phyloP scores from a whole-genome alignment of 2,888 invertebrate species.

The Masnerella sp. region DNA sequence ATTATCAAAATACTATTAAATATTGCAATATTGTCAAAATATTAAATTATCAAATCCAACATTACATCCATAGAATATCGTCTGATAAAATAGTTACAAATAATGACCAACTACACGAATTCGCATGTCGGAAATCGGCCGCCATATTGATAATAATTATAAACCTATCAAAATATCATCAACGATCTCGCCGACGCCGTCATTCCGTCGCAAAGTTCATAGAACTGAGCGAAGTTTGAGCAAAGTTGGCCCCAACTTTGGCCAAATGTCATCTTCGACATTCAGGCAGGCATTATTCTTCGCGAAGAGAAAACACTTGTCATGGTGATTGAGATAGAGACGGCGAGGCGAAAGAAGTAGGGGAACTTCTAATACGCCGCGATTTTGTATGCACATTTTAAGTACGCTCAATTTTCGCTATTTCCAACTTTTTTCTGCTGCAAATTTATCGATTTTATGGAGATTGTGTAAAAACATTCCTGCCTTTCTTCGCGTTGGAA shows the following conservation, averaged over 20 bases:
- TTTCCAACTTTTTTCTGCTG: not conserved
- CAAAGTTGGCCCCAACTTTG: conserved; percentile 36
- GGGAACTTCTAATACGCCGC: not conserved
- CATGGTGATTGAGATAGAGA: conserved; percentile 22
- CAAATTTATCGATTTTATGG: too few species aligned
- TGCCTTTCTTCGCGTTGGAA: too few species aligned
- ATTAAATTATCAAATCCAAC: too few species aligned
- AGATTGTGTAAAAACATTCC: too few species aligned
- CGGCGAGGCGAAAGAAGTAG: not conserved
- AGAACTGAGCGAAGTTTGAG: conserved; percentile 18
- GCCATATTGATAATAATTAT: conserved; percentile 15
- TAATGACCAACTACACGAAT: too few species aligned
- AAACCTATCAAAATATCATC: conserved; percentile 34
- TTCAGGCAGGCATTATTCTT: conserved; percentile 33
- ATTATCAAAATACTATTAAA: too few species aligned
- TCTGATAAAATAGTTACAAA: too few species aligned
- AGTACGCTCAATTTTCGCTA: not conserved
- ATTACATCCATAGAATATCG: too few species aligned
- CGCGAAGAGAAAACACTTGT: conserved; percentile 41
- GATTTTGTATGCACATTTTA: not conserved
- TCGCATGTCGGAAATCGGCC: too few species aligned
- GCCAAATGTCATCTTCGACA: conserved; percentile 45
- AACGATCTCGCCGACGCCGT: not conserved
- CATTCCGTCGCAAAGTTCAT: conserved; percentile 9
- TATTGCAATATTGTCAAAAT: too few species aligned